Conservation (phyloP, 2,797 vertebrate species). For the Lemur catta region DNA sequence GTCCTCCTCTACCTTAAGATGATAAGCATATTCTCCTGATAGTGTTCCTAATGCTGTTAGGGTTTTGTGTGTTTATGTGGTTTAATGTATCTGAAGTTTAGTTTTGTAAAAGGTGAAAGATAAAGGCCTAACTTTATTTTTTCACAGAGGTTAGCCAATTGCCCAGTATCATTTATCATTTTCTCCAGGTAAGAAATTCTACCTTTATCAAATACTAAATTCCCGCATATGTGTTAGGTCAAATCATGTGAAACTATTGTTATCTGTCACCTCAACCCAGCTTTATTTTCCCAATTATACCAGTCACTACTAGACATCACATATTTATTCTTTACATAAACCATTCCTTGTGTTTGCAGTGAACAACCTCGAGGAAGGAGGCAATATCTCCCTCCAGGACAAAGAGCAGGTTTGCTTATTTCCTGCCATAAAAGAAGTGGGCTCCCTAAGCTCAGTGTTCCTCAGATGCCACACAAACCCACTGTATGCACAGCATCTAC, state of each 20-base stretch:
- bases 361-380: background rate
- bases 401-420: background rate
- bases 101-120: slow-evolving; percentile 11
- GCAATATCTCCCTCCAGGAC: background rate
- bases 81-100: background rate
- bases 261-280: background rate
- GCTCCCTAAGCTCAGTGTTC: background rate
- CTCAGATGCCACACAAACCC: background rate
- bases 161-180: background rate
- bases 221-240: background rate
- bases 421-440: background rate
- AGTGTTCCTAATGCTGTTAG: background rate
- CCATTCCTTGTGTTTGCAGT: background rate
- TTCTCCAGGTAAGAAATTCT: background rate
- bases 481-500: background rate
- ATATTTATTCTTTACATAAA: background rate
- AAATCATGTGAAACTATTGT: background rate
- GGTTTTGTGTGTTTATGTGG: background rate
- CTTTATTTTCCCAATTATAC: background rate
- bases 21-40: background rate
- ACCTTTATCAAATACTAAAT: background rate
- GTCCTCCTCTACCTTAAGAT: background rate
- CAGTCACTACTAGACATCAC: background rate
- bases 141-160: background rate
- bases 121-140: background rate